Base-by-base conservation (phyloP, 2,888 invertebrate species). In the Microctonus hyperodae region DNA sequence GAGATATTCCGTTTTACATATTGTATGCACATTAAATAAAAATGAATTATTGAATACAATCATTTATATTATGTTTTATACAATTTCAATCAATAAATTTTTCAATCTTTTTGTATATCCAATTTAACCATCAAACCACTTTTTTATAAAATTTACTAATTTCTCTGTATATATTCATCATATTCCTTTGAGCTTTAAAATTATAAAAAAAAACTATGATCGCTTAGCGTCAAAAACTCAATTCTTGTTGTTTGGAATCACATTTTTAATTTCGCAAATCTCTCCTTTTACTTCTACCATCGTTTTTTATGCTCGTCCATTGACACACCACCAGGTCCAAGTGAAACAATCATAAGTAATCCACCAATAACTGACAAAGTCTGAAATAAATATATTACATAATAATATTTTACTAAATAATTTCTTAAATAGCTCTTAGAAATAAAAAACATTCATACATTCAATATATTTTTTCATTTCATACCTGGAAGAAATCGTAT, bases 301-400 rank as follows among this genome's bases (percentile, higher is more conserved):
- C 95, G 93, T 87, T 99, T 99, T 88, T 99, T 99, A 87, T 98
- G 97, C 83, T 98, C 98, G 85, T 99, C 99, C 96, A 99, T 97
- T 71, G 98, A 98, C 48, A 98, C 97, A 65, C 97, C 97, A 69
- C 99, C 99, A 44, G 99, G 99, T 37, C 99, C 99, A 72, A 98
- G 88, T 71, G 95, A 95, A 11, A 99, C 98, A 75, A 99, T 97
- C 93, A 99, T 95, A 66, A 99, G 87, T 25, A 99, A 90, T 61
- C 98, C 99, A 72, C 99, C 99, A 81, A 99, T 92, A 71, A 99
- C 99, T 51, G 98, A 98, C 79, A 98, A 87, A 50, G 99, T 99
- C 94, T 99, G 90, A 69, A 93, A 93, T 70, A 73, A 55, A 37
- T 10, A 48, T 51, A 31, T 33, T 25, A 33, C 0, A 28, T 1